Base-by-base conservation (phyloP, 2,797 vertebrate genomes). In the Channa striata region DNA sequence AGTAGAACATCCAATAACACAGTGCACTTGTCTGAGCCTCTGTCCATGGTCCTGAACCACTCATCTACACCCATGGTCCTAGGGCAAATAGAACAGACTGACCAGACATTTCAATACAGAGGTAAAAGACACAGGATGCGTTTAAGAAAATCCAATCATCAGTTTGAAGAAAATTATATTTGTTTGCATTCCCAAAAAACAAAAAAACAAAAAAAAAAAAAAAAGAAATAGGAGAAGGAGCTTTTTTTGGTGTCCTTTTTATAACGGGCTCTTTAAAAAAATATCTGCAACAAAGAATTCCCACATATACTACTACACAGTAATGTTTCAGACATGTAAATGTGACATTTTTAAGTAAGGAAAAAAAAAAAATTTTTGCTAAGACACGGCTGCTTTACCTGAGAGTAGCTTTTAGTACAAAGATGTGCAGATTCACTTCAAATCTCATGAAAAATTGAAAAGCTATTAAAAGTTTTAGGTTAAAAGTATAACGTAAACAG, bases 41-140 rank as follows among this genome's bases (percentile, higher is more conserved):
- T 95, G 93, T 95, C 94, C 94, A 89, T 94, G 94, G 94, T 95
- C 77, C 94, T 95, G 94, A 94, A 93, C 54, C 65, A 87, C 76
- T 82, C 82, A 88, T 86, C 83, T 86, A 89, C 89, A 92, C 85
- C 81, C 89, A 80, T 78, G 81, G 85, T 88, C 36, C 70, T 81
- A 63, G 68, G 82, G 64, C 65, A 86, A 72, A 54, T 84, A 87
- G 75, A 90, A 69, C 6, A 51, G 54, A 72, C 58, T 39, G 66
- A 71, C 62, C 59, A 46, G 51, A 43, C 16, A 21, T 47, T 77
- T 52, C 25, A 37, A 36, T 3, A 60, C 46, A 21, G 44, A 39
- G 21, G 47, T 43, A 17, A 36, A 7, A 40, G 67, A 20, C 30
- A 48, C 19, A 49, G 7, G 23, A 19, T 34, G 2, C 2, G 7